Conservation (phyloP, 2,113 vertebrate species). For the Pelobates fuscus region DNA sequence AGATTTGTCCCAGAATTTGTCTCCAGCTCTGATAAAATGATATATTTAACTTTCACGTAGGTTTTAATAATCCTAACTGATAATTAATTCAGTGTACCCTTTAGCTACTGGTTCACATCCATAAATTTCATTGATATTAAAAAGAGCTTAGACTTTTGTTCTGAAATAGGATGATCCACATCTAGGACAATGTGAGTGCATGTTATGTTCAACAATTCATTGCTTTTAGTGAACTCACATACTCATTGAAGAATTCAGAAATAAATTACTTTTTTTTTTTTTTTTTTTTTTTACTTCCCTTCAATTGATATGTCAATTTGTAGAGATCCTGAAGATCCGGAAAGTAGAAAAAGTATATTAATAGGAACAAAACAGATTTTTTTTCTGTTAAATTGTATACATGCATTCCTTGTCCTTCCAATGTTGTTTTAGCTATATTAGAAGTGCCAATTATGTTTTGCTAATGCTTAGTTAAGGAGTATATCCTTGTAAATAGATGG, state of each 20-base stretch:
- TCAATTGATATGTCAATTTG: too few relatives aligned
- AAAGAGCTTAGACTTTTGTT: too few relatives aligned
- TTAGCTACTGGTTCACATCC: conserved; percentile 11
- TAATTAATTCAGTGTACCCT: conserved; percentile 13
- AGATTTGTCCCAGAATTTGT: too few relatives aligned
- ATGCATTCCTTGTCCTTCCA: not conserved
- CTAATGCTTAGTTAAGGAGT: conserved; percentile 18
- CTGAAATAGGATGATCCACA: not conserved
- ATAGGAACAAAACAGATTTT: too few relatives aligned
- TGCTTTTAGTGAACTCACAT: too few relatives aligned
- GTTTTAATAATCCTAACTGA: conserved; percentile 11
- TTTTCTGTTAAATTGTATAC: too few relatives aligned
- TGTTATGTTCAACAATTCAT: not conserved
- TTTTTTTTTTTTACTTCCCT: too few relatives aligned
- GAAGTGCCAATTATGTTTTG: conserved; percentile 37
- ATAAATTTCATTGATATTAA: not conserved
- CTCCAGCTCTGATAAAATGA: too few relatives aligned
- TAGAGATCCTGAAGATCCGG: too few relatives aligned
- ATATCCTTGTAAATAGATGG: conserved; percentile 24
- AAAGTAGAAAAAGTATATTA: too few relatives aligned
- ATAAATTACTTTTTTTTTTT: too few relatives aligned
- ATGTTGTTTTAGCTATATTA: not conserved
- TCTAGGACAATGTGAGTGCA: not conserved
- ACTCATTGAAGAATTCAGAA: too few relatives aligned
- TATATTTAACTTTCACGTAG: conserved; percentile 15